Evolutionary conservation across 2,888 invertebrate species (phyloP), one percentile per base, ranked within the genome.

Genomic region (Peribatodes rhomboidaria): DNA sequence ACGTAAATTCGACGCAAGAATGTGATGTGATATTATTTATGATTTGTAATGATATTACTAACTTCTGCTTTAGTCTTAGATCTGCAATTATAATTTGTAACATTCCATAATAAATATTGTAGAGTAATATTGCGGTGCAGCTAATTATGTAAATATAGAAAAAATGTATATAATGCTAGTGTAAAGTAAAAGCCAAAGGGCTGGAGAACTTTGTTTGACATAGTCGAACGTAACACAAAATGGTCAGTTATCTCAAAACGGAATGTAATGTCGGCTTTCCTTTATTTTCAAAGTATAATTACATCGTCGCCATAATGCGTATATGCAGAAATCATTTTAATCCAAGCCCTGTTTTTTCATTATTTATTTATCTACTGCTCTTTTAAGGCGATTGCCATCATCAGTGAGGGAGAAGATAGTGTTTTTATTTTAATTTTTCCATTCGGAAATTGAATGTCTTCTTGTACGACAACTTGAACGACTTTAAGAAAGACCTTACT

Each of bases 91-190:
- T 83, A 76, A 76, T 77, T 83, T 83, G 75, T 84, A 83, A 92
- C 92, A 92, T 92, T 92, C 92, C 92, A 91, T 88, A 80, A 73
- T 81, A 81, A 81, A 82, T 75, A 75, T 69, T 53, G 73, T 85
- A 85, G 77, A 76, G 71, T 83, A 84, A 78, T 74, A 72, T 81
- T 65, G 82, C 80, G 84, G 81, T 80, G 83, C 85, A 85, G 86
- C 86, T 86, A 82, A 65, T 77, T 81, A 83, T 92, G 91, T 89
- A 92, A 89, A 92, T 87, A 82, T 81, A 79, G 79, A 70, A 83
- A 84, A 83, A 87, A 74, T 91, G 85, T 89, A 90, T 90, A 92
- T 87, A 90, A 79, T 70, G 87, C 78, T 84, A 78, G 76, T 73
- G 71, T 71, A 71, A 58, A 54, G 44, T 44, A 44, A 22, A 55